A percentile compares a stretch with the other conserved stretches of the same genome.
Evolutionary conservation across 2,888 invertebrate species (phyloP).

Genomic region (Lucinisca nassula): DNA sequence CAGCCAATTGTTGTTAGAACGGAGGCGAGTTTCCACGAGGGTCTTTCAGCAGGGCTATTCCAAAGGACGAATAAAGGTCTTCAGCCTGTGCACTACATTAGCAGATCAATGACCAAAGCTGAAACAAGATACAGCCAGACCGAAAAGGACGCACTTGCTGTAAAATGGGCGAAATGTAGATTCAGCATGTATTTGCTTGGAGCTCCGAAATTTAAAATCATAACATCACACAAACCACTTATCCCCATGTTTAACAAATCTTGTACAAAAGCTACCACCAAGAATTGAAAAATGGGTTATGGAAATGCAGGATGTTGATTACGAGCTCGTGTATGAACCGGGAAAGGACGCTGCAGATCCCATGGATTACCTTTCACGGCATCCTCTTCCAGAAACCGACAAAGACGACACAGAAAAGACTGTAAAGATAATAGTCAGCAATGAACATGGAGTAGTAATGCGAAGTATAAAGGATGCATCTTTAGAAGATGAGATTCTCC

Average conservation of each 20-base stretch:
- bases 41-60: slow-evolving; percentile 14
- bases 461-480: not conserved
- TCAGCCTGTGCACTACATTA: too few relatives aligned
- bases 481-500: slow-evolving; percentile 4
- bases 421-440: slow-evolving; percentile 18
- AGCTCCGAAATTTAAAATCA: too few relatives aligned
- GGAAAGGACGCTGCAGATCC: too few relatives aligned
- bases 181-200: not conserved
- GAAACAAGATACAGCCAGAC: slow-evolving; percentile 44
- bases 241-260: too few relatives aligned
- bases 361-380: slow-evolving; percentile 24
- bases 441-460: slow-evolving; percentile 19
- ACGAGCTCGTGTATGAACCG: slow-evolving; percentile 39
- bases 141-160: too few relatives aligned
- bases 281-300: not conserved
- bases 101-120: too few relatives aligned
- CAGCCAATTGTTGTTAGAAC: slow-evolving; percentile 18
- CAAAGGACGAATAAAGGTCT: not conserved
- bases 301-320: not conserved
- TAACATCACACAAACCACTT: too few relatives aligned
- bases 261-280: slow-evolving; percentile 22
- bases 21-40: slow-evolving; percentile 20
- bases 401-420: slow-evolving; percentile 24
- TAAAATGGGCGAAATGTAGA: not conserved
- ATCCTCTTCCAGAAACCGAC: slow-evolving; percentile 19